Base-by-base conservation (phyloP, 2,888 invertebrate species). In the Nephrocerus scutellatus region DNA sequence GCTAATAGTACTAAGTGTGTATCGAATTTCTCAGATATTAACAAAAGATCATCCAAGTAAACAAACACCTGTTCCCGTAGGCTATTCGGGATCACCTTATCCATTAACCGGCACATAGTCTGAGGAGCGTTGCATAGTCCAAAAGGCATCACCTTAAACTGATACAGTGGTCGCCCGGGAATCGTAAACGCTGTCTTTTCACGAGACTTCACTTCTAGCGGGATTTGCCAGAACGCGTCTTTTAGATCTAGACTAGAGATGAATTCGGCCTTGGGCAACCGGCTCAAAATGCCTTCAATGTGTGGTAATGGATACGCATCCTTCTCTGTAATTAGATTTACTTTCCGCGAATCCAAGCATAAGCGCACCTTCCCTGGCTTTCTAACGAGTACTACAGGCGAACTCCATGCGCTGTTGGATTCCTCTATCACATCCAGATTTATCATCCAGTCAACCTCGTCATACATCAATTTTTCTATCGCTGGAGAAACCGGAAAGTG, bases 381-480 rank as follows among this genome's bases (percentile, higher is more conserved):
- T 3, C 41, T 34, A 1, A 56, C 52, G 30, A 59, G 46, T 0
- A 57, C 51, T 2, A 58, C 50, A 2, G 59, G 56, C 2, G 52
- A 55, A 4, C 52, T 50, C 59, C 59, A 59, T 0, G 51, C 39
- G 18, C 61, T 60, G 5, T 44, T 40, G 0, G 54, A 55, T 9
- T 49, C 52, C 23, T 60, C 59, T 2, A 63, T 51, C 0, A 62
- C 50, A 5, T 48, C 56, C 4, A 48, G 29, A 4, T 20, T 35
- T 3, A 62, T 18, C 60, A 62, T 62, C 3, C 53, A 28, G 22
- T 60, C 57, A 1, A 62, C 44, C 39, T 61, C 58, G 6, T 41
- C 33, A 24, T 46, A 41, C 6, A 50, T 33, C 12, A 46, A 19
- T 10, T 40, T 41, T 22, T 50, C 44, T 6, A 44, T 32, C 5